Evolutionary conservation across 2,113 vertebrate species (phyloP).

Genomic region (Bombycilla garrulus): DNA sequence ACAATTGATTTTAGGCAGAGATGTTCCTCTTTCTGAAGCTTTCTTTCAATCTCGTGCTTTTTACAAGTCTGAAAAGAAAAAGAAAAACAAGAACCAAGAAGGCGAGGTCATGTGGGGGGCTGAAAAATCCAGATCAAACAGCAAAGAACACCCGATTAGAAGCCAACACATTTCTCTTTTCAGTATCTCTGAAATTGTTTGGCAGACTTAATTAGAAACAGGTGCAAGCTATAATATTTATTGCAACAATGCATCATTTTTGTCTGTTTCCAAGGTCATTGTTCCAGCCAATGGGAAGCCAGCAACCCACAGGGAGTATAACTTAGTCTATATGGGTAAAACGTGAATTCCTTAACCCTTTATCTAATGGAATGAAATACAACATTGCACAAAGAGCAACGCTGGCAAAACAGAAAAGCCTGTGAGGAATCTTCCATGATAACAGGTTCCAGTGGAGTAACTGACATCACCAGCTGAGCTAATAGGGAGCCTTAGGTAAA

Average conservation of each 20-base stretch:
- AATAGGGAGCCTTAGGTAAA: slow-evolving; percentile 57
- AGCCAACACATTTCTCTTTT: slow-evolving; percentile 63
- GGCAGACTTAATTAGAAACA: slow-evolving; percentile 67
- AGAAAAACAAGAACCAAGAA: slow-evolving; percentile 21
- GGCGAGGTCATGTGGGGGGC: background rate
- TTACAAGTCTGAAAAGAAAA: background rate
- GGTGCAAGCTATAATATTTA: slow-evolving; percentile 68
- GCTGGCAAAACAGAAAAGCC: slow-evolving; percentile 25
- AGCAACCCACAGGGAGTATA: slow-evolving; percentile 56
- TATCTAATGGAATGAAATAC: slow-evolving; percentile 39
- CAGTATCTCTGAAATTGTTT: slow-evolving; percentile 60
- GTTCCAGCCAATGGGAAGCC: slow-evolving; percentile 48
- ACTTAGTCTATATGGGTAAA: slow-evolving; percentile 48
- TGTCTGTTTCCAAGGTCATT: slow-evolving; percentile 65
- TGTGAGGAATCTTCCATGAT: slow-evolving; percentile 24
- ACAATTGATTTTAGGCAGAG: background rate
- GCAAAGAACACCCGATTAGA: slow-evolving; percentile 44
- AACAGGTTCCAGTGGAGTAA: slow-evolving; percentile 54
- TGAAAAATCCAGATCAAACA: slow-evolving; percentile 54
- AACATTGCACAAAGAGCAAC: background rate
- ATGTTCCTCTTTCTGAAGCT: background rate
- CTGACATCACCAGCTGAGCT: slow-evolving; percentile 61
- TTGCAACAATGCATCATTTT: slow-evolving; percentile 69
- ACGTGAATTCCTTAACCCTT: slow-evolving; percentile 53
- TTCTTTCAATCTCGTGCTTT: background rate